Conservation (phyloP, 2,113 vertebrate species). For the Cervus canadensis region DNA sequence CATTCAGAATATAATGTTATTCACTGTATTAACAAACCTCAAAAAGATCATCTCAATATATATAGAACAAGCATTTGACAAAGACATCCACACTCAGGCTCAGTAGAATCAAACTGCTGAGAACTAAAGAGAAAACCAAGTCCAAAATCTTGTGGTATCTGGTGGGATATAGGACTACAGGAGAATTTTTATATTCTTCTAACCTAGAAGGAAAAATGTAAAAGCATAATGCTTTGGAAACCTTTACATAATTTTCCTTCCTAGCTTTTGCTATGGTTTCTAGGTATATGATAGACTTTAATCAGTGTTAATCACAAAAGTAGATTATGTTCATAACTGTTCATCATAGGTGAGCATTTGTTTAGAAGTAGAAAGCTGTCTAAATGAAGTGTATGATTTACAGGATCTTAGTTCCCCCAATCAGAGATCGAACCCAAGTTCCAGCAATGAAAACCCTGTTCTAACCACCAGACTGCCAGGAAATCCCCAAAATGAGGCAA, state of each 20-base stretch:
- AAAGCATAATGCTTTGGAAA: neutral
- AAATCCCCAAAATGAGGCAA: neutral
- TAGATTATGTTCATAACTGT: neutral
- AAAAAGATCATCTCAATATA: neutral
- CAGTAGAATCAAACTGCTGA: neutral
- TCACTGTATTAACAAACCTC: neutral
- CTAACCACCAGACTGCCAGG: fast-evolving
- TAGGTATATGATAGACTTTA: neutral
- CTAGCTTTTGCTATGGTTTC: neutral
- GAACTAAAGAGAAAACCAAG: neutral
- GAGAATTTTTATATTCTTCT: neutral
- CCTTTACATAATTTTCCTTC: neutral
- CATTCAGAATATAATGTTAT: neutral
- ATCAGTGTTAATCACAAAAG: neutral
- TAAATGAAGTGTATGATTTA: neutral
- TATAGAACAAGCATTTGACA: neutral
- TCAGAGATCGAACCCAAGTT: neutral
- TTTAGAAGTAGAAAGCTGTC: neutral
- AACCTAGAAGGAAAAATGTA: neutral
- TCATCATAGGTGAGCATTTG: neutral
- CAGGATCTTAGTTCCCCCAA: neutral
- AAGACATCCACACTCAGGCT: neutral
- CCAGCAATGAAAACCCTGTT: neutral
- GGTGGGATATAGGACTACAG: neutral
- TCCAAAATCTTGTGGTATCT: neutral